These are phyloP conservation scores for Chiloscyllium plagiosum DNA, from an alignment of 2,113 vertebrate species.

Conservation along the genomic window DNA sequence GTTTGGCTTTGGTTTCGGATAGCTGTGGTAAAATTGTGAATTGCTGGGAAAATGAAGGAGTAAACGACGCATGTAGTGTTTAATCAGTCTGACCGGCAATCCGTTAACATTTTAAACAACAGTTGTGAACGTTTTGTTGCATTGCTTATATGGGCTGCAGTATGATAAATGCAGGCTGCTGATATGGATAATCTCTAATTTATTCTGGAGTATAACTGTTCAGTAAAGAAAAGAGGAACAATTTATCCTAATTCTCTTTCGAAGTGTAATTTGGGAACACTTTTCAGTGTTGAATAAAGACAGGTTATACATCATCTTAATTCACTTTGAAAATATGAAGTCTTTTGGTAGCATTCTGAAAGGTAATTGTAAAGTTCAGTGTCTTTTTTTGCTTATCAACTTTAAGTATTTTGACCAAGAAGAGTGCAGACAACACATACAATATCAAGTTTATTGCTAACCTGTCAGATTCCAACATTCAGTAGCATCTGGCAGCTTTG, in stretches of 20 bases:
- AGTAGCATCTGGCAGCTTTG: not conserved
- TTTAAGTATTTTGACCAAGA: not conserved
- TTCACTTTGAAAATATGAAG: conserved; percentile 17
- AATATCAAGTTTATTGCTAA: not conserved
- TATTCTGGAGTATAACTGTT: conserved; percentile 56
- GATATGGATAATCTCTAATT: conserved; percentile 50
- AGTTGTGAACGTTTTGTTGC: conserved; percentile 41
- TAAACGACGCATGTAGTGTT: conserved; percentile 52
- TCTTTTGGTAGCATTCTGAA: conserved; percentile 17
- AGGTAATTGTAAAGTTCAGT: conserved; percentile 31
- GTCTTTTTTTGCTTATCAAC: not conserved
- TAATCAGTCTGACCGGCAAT: conserved; percentile 42
- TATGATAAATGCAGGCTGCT: conserved; percentile 44
- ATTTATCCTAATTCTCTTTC: not conserved
- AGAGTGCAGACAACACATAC: not conserved
- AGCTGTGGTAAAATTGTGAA: conserved; percentile 48
- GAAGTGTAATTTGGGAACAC: not conserved
- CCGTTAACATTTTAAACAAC: conserved; percentile 43
- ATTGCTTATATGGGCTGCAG: conserved; percentile 58
- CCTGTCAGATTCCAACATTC: not conserved
- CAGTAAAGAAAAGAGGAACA: conserved; percentile 36
- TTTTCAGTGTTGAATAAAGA: not conserved
- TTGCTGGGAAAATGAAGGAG: conserved; percentile 46
- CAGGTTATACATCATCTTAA: not conserved
- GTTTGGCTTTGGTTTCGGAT: conserved; percentile 58